A percentile compares a stretch with the other conserved stretches of the same genome.
Conservation (phyloP, 2,888 invertebrate genomes). For the Cinara cedri region DNA sequence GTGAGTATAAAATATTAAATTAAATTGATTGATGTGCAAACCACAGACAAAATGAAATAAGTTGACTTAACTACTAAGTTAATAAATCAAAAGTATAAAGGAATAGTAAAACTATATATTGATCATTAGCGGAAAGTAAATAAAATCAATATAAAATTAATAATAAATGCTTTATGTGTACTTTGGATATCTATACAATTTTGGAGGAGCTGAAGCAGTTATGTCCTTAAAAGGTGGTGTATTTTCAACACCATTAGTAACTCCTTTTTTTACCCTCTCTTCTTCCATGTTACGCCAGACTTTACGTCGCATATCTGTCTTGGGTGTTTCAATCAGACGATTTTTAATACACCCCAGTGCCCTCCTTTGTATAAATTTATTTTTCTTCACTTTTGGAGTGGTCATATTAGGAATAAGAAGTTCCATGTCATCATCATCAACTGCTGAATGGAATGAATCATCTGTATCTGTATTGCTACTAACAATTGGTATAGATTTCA, state of each 20-base stretch:
- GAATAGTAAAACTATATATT: neutral
- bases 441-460: slow-evolving; percentile 43
- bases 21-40: neutral
- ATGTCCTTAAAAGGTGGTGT: slow-evolving; percentile 47
- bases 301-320: slow-evolving; percentile 44
- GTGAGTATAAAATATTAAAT: neutral
- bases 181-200: slow-evolving; percentile 31
- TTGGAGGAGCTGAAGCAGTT: slow-evolving; percentile 52
- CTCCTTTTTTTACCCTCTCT: slow-evolving; percentile 27
- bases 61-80: neutral
- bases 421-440: slow-evolving; percentile 31
- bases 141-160: slow-evolving; percentile 6
- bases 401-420: neutral
- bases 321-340: slow-evolving; percentile 42
- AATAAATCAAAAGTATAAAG: slow-evolving; percentile 4
- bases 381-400: neutral
- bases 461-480: slow-evolving; percentile 7
- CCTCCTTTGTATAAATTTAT: neutral
- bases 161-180: slow-evolving; percentile 22
- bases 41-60: neutral
- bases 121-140: neutral
- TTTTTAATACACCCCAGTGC: slow-evolving; percentile 47
- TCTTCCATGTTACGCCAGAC: slow-evolving; percentile 56
- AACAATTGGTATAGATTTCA: neutral
- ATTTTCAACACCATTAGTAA: slow-evolving; percentile 36